phyloP scores from a whole-genome alignment of 2,888 invertebrate genomes.

The Dasypogon diadema region DNA sequence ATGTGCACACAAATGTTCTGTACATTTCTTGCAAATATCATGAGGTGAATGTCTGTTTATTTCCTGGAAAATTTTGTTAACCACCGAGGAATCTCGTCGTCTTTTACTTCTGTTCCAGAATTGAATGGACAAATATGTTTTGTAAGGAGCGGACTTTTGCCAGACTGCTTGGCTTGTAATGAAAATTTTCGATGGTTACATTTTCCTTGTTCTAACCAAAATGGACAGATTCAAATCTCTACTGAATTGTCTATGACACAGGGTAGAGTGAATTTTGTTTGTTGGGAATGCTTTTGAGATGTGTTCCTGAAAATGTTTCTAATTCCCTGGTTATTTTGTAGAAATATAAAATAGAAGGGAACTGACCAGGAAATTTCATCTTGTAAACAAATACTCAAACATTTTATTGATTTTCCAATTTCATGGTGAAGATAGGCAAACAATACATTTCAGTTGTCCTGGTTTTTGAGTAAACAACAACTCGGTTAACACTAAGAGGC shows the following conservation, averaged over 20 bases:
- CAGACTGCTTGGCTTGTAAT: constrained; percentile 6
- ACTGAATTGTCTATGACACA: background rate
- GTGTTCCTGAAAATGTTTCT: no score
- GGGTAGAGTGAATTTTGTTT: no score
- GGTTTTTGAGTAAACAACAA: no score
- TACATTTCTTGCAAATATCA: constrained; percentile 14
- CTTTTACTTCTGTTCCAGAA: background rate
- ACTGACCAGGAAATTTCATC: no score
- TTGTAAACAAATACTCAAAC: no score
- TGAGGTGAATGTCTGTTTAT: constrained; percentile 33
- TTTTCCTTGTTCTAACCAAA: background rate
- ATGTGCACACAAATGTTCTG: background rate
- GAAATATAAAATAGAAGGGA: no score
- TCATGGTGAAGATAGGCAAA: no score
- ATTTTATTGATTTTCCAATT: no score
- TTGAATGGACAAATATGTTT: constrained; percentile 24
- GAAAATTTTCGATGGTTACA: constrained; percentile 14
- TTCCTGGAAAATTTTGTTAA: constrained; percentile 36
- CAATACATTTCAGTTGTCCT: no score
- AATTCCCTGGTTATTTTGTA: no score
- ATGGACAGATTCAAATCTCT: background rate
- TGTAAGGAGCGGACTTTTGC: constrained; percentile 16
- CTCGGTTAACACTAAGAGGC: no score
- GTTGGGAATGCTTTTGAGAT: no score
- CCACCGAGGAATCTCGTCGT: constrained; percentile 7